phyloP scores from a whole-genome alignment of 2,888 invertebrate genomes.

The Thera britannica region DNA sequence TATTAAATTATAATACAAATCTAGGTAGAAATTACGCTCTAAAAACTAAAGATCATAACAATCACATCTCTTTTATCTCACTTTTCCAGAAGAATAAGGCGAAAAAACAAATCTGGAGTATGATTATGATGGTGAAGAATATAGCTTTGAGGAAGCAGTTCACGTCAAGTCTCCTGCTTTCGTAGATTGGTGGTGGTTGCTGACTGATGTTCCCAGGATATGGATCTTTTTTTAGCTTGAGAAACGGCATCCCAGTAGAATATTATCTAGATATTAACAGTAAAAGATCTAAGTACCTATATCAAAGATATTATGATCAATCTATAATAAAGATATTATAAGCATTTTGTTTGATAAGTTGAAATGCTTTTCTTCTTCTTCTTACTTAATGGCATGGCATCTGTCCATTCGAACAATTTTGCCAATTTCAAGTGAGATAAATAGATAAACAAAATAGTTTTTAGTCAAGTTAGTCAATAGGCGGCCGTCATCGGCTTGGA shows the following conservation, averaged over 20 bases:
- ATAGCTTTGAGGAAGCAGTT: conserved; percentile 56
- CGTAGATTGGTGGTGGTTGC: conserved; percentile 31
- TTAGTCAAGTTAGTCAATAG: too few species aligned
- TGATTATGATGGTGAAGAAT: conserved; percentile 49
- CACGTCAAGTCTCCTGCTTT: conserved; percentile 43
- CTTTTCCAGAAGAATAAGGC: conserved; percentile 46
- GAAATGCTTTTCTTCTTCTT: too few species aligned
- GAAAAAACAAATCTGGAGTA: conserved; percentile 55
- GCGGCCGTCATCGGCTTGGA: too few species aligned
- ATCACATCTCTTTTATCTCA: background rate
- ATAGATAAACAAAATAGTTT: too few species aligned
- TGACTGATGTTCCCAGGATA: conserved; percentile 7
- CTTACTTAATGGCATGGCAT: too few species aligned
- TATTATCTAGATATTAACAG: background rate
- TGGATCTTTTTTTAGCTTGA: conserved; percentile 48
- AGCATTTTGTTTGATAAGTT: too few species aligned
- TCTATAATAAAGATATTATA: too few species aligned
- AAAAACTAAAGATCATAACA: background rate
- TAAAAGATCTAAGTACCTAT: background rate
- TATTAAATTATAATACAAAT: conserved; percentile 1
- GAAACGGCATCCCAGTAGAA: conserved; percentile 46
- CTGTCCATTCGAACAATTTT: too few species aligned
- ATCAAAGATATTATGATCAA: too few species aligned
- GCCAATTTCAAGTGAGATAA: too few species aligned
- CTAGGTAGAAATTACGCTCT: conserved; percentile 5